Evolutionary conservation across 2,888 invertebrate species (phyloP).

Genomic region (Petrolisthes cinctipes): DNA sequence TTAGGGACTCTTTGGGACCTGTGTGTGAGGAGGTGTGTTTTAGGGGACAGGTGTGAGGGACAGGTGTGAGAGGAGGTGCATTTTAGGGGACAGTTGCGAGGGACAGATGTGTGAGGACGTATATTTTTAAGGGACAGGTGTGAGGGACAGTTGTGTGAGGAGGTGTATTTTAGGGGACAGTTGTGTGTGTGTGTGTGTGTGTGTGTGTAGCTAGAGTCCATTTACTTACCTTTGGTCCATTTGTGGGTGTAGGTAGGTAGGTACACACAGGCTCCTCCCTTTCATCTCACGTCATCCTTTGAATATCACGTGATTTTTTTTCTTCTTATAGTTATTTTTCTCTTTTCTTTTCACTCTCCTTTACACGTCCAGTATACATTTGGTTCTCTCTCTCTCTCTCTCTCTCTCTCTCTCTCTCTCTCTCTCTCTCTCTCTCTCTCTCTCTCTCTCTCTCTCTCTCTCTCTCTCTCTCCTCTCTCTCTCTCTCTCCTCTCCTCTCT

Average conservation of each 20-base stretch:
- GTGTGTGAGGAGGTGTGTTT: neutral
- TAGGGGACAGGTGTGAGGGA: too few relatives aligned
- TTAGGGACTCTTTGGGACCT: too few relatives aligned
- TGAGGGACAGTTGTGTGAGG: neutral
- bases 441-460: constrained; percentile 1
- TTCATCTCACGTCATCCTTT: neutral
- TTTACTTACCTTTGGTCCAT: too few relatives aligned
- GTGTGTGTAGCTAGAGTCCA: neutral
- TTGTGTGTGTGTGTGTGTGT: constrained; percentile 24
- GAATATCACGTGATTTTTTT: neutral
- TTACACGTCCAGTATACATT: neutral
- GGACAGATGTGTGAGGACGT: too few relatives aligned
- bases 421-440: neutral
- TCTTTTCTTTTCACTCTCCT: constrained; percentile 25
- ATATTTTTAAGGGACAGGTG: neutral
- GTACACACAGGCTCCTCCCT: neutral
- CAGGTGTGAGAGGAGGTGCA: too few relatives aligned
- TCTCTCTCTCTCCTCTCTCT: neutral
- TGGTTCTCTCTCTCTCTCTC: constrained; percentile 29
- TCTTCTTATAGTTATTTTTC: neutral
- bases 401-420: constrained; percentile 35
- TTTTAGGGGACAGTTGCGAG: neutral
- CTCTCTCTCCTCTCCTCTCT: neutral
- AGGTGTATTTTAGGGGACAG: neutral
- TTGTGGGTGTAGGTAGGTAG: neutral